Percentiles rank a stretch among this genome's conserved stretches.
Conservation (phyloP, 2,888 invertebrate species). For the Cactoblastis cactorum region DNA sequence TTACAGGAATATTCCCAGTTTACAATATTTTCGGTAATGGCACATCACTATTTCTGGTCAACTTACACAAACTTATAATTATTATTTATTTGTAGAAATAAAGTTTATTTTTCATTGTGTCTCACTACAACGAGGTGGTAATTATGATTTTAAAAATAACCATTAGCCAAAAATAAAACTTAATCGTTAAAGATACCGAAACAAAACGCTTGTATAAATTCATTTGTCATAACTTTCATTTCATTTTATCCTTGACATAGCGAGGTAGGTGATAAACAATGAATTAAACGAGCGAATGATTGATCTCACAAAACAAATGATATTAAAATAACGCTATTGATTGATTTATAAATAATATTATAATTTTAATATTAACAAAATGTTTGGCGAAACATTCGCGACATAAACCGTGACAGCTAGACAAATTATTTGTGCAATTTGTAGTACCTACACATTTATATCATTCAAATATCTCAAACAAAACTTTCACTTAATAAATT, state of each 20-base stretch:
- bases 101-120: conserved; percentile 27
- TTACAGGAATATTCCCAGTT: too few species aligned
- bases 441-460: too few species aligned
- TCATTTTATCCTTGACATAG: conserved; percentile 27
- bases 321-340: conserved; percentile 33
- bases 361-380: conserved; percentile 43
- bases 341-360: conserved; percentile 37
- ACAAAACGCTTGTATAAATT: conserved; percentile 47
- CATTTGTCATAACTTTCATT: conserved; percentile 49
- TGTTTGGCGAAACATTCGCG: conserved; percentile 40
- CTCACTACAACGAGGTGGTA: conserved; percentile 39
- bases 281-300: conserved; percentile 18
- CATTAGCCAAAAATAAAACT: conserved; percentile 51
- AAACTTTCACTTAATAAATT: not conserved
- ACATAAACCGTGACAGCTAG: conserved; percentile 8
- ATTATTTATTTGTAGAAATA: not conserved
- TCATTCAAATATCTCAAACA: too few species aligned
- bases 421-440: not conserved
- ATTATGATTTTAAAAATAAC: conserved; percentile 30
- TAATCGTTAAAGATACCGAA: conserved; percentile 47
- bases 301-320: conserved; percentile 33
- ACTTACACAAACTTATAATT: not conserved
- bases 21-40: too few species aligned
- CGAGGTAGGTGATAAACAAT: conserved; percentile 17
- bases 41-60: too few species aligned